Percentiles rank a stretch among this genome's conserved stretches.
Conservation (phyloP, 2,888 invertebrate species). For the Lithophane semibrunnea region DNA sequence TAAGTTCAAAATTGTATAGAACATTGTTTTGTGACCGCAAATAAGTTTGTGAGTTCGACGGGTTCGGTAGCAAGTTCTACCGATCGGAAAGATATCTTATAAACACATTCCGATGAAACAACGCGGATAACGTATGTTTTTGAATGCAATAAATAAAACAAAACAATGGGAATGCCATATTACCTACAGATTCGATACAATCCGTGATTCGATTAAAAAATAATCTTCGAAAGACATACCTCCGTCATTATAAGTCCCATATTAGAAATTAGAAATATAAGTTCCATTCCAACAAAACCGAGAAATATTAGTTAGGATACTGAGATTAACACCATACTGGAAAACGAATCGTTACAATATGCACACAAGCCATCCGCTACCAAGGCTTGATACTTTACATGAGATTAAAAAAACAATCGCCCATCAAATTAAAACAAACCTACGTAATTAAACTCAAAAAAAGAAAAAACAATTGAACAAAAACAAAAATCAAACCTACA, state of each 20-base stretch:
- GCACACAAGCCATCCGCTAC: too few relatives aligned
- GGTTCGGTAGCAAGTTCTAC: conserved; percentile 83
- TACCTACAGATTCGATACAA: conserved; percentile 1
- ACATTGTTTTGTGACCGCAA: conserved; percentile 1
- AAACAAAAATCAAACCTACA: conserved; percentile 17
- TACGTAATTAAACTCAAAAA: conserved; percentile 28
- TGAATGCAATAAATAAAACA: conserved; percentile 48
- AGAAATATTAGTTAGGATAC: too few relatives aligned
- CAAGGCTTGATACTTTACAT: too few relatives aligned
- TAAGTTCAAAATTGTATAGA: conserved; percentile 51
- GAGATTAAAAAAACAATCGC: not conserved
- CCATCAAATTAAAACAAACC: conserved; percentile 3
- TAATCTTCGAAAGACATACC: not conserved
- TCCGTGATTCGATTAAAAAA: not conserved
- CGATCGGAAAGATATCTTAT: conserved; percentile 86
- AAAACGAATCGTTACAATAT: too few relatives aligned
- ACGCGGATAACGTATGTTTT: conserved; percentile 70
- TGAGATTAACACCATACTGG: too few relatives aligned
- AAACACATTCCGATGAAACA: conserved; percentile 84
- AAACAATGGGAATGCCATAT: conserved; percentile 33
- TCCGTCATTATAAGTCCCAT: too few relatives aligned
- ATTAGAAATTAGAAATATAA: too few relatives aligned
- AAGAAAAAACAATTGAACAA: conserved; percentile 27
- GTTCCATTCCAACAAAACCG: too few relatives aligned
- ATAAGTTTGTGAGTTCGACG: conserved; percentile 49